Evolutionary conservation across 2,797 vertebrate species (phyloP).

Genomic region (Coranthus polyacanthus): DNA sequence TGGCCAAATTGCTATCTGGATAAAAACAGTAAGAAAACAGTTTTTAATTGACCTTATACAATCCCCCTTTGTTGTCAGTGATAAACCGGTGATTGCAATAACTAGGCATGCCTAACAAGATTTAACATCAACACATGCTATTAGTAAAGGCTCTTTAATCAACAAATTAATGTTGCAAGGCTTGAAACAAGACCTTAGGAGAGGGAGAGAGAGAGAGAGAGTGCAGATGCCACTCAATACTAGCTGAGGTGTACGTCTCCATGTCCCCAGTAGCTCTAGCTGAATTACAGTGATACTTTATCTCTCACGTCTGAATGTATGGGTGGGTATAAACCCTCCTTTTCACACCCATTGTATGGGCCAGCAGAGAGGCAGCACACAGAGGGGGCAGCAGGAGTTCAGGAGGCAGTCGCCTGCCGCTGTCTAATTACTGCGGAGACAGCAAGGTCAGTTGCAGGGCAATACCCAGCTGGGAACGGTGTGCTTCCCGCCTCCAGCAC

Average conservation of each 20-base stretch:
- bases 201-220: not conserved
- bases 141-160: constrained; percentile 37
- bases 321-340: constrained; percentile 73
- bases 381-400: constrained; percentile 86
- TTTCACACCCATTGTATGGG: constrained; percentile 81
- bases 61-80: constrained; percentile 20
- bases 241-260: constrained; percentile 16
- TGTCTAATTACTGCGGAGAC: constrained; percentile 90
- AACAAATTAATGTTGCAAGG: constrained; percentile 33
- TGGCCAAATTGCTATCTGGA: constrained; percentile 69
- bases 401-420: constrained; percentile 88
- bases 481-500: constrained; percentile 80
- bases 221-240: constrained; percentile 32
- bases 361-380: constrained; percentile 70
- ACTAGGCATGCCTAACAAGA: constrained; percentile 40
- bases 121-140: constrained; percentile 26
- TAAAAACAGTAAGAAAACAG: constrained; percentile 63
- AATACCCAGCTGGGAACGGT: constrained; percentile 89
- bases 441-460: constrained; percentile 88
- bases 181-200: constrained; percentile 36
- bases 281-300: constrained; percentile 67
- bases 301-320: constrained; percentile 68
- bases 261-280: constrained; percentile 41
- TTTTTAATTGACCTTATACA: constrained; percentile 62
- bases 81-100: constrained; percentile 42